Evolutionary conservation across 2,113 vertebrate species (phyloP).

Genomic region (Ochotona princeps): DNA sequence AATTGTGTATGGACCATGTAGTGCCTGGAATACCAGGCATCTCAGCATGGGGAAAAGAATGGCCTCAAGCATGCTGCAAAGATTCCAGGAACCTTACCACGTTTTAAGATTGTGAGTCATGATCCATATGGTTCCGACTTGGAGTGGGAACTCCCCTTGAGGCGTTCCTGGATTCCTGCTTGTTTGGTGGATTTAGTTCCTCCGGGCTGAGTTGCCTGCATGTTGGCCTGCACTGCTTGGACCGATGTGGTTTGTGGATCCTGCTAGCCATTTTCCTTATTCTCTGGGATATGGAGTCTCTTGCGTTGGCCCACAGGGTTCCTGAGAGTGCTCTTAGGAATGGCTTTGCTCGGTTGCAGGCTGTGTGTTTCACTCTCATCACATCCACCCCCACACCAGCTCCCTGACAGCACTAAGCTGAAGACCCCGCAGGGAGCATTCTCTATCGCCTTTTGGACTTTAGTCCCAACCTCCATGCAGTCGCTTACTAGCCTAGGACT

Average conservation of each 20-base stretch:
- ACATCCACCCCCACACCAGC: rapidly evolving
- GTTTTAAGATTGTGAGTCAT: background rate
- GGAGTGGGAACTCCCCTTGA: background rate
- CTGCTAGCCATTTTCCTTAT: background rate
- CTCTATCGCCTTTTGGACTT: background rate
- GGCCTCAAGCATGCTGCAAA: background rate
- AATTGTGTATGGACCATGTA: background rate
- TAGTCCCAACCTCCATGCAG: rapidly evolving
- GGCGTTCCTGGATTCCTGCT: background rate
- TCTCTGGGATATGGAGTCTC: background rate
- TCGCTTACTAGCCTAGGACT: background rate
- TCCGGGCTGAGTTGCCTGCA: background rate
- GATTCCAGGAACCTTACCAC: background rate
- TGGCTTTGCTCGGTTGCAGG: background rate
- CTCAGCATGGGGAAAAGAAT: background rate
- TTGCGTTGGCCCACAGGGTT: background rate
- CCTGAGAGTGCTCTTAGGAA: background rate
- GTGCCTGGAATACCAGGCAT: background rate
- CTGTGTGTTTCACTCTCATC: background rate
- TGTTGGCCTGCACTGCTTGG: background rate
- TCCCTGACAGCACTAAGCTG: too few relatives aligned
- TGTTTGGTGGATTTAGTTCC: background rate
- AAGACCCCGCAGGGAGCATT: background rate
- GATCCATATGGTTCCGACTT: background rate
- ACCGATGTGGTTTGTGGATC: rapidly evolving